phyloP scores from a whole-genome alignment of 2,888 invertebrate genomes.

The Anoplius nigerrimus region DNA sequence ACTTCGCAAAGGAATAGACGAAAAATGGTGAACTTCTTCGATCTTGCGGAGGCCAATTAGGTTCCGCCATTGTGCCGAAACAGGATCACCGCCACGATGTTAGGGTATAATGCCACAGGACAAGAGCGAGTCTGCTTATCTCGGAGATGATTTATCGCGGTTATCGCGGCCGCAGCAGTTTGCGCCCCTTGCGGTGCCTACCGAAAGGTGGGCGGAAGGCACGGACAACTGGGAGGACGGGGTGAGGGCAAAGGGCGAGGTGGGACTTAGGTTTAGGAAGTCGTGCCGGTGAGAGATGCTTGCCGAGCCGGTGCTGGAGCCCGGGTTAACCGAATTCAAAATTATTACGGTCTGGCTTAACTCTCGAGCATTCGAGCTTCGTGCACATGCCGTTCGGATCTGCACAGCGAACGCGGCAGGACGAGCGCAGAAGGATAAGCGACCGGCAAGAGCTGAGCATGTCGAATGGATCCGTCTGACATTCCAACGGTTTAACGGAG shows the following conservation, averaged over 20 bases:
- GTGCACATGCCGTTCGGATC: constrained; percentile 11
- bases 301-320: constrained; percentile 37
- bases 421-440: constrained; percentile 5
- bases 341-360: constrained; percentile 59
- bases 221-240: constrained; percentile 21
- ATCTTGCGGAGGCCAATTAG: no score
- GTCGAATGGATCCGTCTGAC: no score
- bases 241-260: constrained; percentile 17
- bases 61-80: constrained; percentile 1
- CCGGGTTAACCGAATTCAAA: constrained; percentile 58
- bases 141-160: constrained; percentile 48
- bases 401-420: constrained; percentile 11
- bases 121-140: constrained; percentile 48
- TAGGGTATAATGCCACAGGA: constrained; percentile 35
- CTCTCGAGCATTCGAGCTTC: constrained; percentile 34
- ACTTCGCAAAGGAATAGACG: no score
- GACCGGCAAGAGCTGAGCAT: no score
- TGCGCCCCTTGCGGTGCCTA: constrained; percentile 24
- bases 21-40: no score
- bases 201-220: constrained; percentile 26
- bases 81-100: constrained; percentile 26
- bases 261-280: constrained; percentile 29
- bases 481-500: no score
- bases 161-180: constrained; percentile 48
- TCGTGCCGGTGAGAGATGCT: constrained; percentile 30